Percentiles rank a stretch among this genome's conserved stretches.
Evolutionary conservation across 92 coral and sea anemone genomes (phyloP).

Genomic region (Phenganax subtilis): DNA sequence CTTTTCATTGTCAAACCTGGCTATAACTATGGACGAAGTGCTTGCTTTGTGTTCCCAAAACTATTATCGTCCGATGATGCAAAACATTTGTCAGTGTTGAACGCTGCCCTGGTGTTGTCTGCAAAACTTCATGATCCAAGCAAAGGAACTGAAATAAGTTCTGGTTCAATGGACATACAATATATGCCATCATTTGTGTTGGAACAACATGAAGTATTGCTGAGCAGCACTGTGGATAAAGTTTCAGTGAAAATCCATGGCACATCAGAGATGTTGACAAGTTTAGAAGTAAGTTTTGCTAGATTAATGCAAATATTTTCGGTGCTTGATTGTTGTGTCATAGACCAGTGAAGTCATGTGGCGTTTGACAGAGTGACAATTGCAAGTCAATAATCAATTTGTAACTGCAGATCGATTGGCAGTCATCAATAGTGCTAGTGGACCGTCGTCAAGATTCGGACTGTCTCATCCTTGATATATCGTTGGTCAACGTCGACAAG

Average conservation of each 20-base stretch:
- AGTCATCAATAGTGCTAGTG: slow-evolving; percentile 50
- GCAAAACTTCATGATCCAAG: slow-evolving; percentile 71
- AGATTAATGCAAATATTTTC: slow-evolving; percentile 8
- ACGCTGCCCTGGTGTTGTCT: slow-evolving; percentile 53
- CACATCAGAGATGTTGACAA: slow-evolving; percentile 56
- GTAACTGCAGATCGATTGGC: slow-evolving; percentile 57
- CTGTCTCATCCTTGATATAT: slow-evolving; percentile 54
- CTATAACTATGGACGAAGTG: slow-evolving; percentile 53
- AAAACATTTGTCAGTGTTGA: slow-evolving; percentile 45
- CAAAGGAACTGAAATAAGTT: slow-evolving; percentile 60
- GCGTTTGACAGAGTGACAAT: not conserved
- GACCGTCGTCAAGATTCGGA: slow-evolving; percentile 43
- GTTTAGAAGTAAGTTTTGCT: slow-evolving; percentile 50
- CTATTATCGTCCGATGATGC: slow-evolving; percentile 33
- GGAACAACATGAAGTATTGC: slow-evolving; percentile 53
- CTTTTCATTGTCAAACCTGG: slow-evolving; percentile 78
- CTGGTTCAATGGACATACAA: slow-evolving; percentile 55
- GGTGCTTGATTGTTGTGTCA: not conserved
- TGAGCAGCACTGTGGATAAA: slow-evolving; percentile 53
- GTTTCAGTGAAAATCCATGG: slow-evolving; percentile 62
- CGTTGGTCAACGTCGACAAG: slow-evolving; percentile 46
- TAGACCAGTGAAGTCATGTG: not conserved
- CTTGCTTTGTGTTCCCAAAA: slow-evolving; percentile 73
- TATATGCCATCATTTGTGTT: slow-evolving; percentile 78
- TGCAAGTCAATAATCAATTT: too few species aligned